phyloP scores from a whole-genome alignment of 2,888 invertebrate genomes.

The Drosophila glabriapex region DNA sequence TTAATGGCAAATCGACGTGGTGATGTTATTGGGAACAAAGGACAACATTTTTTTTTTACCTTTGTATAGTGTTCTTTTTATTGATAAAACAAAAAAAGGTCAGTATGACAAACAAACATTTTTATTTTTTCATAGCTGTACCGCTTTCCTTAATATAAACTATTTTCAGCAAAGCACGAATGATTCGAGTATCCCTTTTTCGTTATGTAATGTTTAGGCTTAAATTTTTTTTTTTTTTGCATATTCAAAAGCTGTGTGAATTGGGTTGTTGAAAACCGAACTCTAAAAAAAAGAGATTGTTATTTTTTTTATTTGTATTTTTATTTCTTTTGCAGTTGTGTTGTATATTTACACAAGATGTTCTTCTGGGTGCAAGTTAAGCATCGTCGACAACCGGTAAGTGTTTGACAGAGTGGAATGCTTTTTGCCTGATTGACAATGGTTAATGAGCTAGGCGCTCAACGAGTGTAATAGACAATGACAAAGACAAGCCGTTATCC shows the following conservation, averaged over 20 bases:
- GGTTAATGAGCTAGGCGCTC: background rate
- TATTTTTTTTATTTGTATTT: background rate
- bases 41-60: background rate
- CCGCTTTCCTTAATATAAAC: background rate
- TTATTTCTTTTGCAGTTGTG: background rate
- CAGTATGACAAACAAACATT: background rate
- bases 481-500: background rate
- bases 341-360: background rate
- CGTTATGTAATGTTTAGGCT: background rate
- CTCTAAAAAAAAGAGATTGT: background rate
- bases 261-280: background rate
- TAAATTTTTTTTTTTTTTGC: background rate
- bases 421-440: constrained; percentile 15
- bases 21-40: background rate
- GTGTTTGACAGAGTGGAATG: constrained; percentile 8
- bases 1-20: background rate
- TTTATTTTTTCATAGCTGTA: background rate
- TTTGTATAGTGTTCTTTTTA: background rate
- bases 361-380: constrained; percentile 13
- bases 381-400: constrained; percentile 9
- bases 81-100: background rate
- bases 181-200: background rate
- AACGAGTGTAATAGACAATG: background rate
- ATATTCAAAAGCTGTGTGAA: background rate
- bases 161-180: background rate